Evolutionary conservation across 92 coral and sea anemone species (phyloP), one percentile per base, ranked within the genome.

Genomic region (Heteractis magnifica): DNA sequence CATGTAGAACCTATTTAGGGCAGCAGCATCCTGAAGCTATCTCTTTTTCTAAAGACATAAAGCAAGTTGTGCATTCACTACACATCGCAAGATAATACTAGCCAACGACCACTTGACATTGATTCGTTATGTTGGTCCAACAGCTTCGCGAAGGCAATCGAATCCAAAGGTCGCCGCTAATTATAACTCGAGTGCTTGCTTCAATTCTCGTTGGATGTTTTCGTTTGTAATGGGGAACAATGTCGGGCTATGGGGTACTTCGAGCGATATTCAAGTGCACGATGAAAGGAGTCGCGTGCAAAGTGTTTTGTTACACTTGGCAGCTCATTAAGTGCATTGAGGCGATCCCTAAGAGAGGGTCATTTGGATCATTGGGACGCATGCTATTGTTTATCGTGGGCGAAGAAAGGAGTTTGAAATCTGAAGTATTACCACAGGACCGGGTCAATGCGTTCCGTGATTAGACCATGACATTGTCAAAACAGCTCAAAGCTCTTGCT

Each of bases 231-330:
- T 78, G 55, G n/a, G 72, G 7, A 23, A 65, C 48, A 74, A 65
- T 41, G 65, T 59, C 72, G 52, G 71, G 26, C 55, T 58, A 56
- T 23, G 70, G 59, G 84, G 76, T 51, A 81, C 71, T 81, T 81
- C 34, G 73, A 51, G 84, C 77, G 15, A 51, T 5, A 9, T 64
- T 68, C 77, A 56, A 81, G 74, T 51, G 53, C 6, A 65, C 77
- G 84, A 14, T 81, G 84, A 81, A 50, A 49, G 77, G 49, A 51
- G 84, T 81, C 84, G 84, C 84, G 84, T 81, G 84, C 68, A 56
- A 60, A 49, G 19, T 49, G 70, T 70, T 41, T 52, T 70, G 64
- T 70, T 49, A 51, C 84, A 71, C 58, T 81, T 81, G 84, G 65
- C 84, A 81, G 77, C 77, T 81, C 84, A 41, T 79, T 81, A 79